Conservation (phyloP, 2,888 invertebrate species). For the Drosophila rubida region DNA sequence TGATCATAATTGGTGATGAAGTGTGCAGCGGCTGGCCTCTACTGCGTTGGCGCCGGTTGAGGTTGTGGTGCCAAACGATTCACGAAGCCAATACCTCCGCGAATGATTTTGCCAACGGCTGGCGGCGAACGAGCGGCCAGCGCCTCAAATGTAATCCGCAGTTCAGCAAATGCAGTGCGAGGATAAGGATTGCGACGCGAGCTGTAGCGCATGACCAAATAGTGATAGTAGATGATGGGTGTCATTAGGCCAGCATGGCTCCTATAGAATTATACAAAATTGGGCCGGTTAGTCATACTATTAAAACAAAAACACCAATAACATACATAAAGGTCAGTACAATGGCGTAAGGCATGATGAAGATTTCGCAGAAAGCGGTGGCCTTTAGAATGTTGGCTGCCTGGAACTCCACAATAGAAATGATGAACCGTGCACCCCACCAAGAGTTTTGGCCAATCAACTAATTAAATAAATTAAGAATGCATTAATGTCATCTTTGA, state of each 20-base stretch:
- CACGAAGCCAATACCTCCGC: slow-evolving; percentile 88
- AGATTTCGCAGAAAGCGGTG: slow-evolving; percentile 96
- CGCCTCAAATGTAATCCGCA: slow-evolving; percentile 90
- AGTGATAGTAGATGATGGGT: slow-evolving; percentile 98
- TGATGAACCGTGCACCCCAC: slow-evolving; percentile 94
- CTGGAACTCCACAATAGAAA: slow-evolving; percentile 95
- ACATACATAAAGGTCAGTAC: slow-evolving; percentile 94
- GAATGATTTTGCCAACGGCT: slow-evolving; percentile 87
- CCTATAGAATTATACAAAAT: slow-evolving; percentile 86
- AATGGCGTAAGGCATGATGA: slow-evolving; percentile 93
- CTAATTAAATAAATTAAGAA: slow-evolving; percentile 86
- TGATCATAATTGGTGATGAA: slow-evolving; percentile 27
- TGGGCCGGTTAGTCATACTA: not conserved
- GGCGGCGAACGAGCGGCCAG: slow-evolving; percentile 90
- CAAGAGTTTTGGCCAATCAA: slow-evolving; percentile 95
- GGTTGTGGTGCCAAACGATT: slow-evolving; percentile 91
- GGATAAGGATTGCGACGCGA: slow-evolving; percentile 98
- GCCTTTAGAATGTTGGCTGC: slow-evolving; percentile 95
- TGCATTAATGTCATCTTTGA: not conserved
- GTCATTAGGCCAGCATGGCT: slow-evolving; percentile 95
- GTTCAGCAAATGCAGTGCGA: slow-evolving; percentile 95
- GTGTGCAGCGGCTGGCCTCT: slow-evolving; percentile 43
- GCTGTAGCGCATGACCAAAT: slow-evolving; percentile 95
- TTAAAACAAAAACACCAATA: not conserved
- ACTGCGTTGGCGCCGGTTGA: slow-evolving; percentile 72